These are phyloP conservation scores for Crambe crambe DNA, from an alignment of 37 sponge, comb jelly and placozoan genomes.

Conservation along the genomic window DNA sequence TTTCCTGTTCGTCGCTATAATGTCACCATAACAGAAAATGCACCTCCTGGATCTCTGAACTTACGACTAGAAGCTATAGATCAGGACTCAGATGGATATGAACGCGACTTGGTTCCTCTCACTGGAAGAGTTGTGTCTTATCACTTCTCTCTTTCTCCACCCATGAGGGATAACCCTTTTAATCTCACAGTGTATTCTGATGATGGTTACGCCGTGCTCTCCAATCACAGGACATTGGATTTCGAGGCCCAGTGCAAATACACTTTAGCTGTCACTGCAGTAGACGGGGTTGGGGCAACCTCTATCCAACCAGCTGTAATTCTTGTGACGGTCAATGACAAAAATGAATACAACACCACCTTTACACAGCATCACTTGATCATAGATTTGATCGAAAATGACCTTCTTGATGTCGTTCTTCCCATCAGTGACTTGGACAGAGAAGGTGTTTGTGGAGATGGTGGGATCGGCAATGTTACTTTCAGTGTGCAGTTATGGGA, in stretches of 20 bases:
- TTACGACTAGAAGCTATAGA: slow-evolving; percentile 31
- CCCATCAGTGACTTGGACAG: slow-evolving; percentile 10
- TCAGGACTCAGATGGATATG: slow-evolving; percentile 19
- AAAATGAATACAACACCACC: slow-evolving; percentile 38
- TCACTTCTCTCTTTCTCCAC: slow-evolving; percentile 29
- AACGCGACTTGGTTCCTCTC: not conserved
- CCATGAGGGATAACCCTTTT: slow-evolving; percentile 41
- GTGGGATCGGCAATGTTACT: not conserved
- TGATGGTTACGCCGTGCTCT: slow-evolving; percentile 20
- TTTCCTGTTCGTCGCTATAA: slow-evolving; percentile 21
- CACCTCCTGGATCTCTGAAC: not conserved
- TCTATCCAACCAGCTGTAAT: slow-evolving; percentile 31
- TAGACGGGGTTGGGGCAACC: slow-evolving; percentile 37
- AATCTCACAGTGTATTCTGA: slow-evolving; percentile 18
- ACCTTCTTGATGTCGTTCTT: not conserved
- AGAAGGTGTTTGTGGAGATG: slow-evolving; percentile 22
- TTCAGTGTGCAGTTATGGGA: not conserved
- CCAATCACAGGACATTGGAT: slow-evolving; percentile 32
- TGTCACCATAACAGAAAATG: slow-evolving; percentile 28
- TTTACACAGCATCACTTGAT: slow-evolving; percentile 2
- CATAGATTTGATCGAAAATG: slow-evolving; percentile 29
- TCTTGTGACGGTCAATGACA: slow-evolving; percentile 20
- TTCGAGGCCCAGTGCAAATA: slow-evolving; percentile 42
- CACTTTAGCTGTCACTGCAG: slow-evolving; percentile 16
- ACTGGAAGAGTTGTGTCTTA: slow-evolving; percentile 40